A percentile compares a stretch with the other conserved stretches of the same genome.
Evolutionary conservation across 2,113 vertebrate species (phyloP).

Genomic region (Lepus europaeus): DNA sequence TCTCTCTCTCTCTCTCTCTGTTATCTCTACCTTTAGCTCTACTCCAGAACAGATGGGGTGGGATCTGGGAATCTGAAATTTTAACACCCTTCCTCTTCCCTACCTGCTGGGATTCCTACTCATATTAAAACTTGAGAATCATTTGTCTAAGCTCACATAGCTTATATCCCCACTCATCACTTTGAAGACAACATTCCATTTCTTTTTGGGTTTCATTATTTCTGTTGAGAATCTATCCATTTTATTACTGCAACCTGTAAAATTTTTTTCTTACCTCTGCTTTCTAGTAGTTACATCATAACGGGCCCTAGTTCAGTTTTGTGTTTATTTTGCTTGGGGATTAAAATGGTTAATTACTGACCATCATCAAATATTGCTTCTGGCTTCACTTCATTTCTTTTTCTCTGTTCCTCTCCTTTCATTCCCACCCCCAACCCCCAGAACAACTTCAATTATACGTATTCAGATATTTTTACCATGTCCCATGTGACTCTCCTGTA

Average conservation of each 20-base stretch:
- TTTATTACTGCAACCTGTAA: not conserved
- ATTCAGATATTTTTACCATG: conserved; percentile 20
- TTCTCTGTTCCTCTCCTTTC: not conserved
- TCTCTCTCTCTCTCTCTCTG: too few relatives aligned
- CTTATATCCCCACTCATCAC: not conserved
- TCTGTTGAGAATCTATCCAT: not conserved
- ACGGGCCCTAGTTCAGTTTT: not conserved
- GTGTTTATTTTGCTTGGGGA: not conserved
- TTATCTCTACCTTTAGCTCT: not conserved
- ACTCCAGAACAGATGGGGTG: not conserved
- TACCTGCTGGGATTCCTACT: not conserved
- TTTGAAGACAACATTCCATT: not conserved
- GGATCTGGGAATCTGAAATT: not conserved
- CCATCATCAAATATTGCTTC: not conserved
- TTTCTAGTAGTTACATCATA: not conserved
- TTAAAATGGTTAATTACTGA: conserved; percentile 24
- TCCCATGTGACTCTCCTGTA: not conserved
- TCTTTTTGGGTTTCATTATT: not conserved
- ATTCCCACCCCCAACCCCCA: not conserved
- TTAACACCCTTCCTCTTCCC: not conserved
- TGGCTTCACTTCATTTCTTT: not conserved
- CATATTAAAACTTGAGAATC: conserved; percentile 16
- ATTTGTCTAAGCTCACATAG: not conserved
- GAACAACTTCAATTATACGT: not conserved
- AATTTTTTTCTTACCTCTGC: not conserved